Conservation (phyloP, 2,113 vertebrate genomes). For the Psophia crepitans region DNA sequence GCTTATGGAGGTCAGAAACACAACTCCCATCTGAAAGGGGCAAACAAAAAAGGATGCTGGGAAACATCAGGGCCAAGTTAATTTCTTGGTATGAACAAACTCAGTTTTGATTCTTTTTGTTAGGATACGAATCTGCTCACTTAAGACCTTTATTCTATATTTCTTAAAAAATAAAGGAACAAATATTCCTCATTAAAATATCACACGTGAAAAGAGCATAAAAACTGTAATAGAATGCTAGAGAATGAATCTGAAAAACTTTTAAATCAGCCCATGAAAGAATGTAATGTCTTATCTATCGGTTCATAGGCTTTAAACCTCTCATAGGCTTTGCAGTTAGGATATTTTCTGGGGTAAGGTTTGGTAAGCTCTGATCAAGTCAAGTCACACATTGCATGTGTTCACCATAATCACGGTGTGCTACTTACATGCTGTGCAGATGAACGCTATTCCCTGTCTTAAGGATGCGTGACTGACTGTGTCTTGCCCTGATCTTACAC, state of each 20-base stretch:
- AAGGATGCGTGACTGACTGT: accelerated
- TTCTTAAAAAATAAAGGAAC: not conserved
- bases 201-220: not conserved
- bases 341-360: not conserved
- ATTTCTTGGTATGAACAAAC: not conserved
- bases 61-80: not conserved
- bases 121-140: not conserved
- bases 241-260: not conserved
- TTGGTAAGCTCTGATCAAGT: not conserved
- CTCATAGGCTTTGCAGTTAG: not conserved
- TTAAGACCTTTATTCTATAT: not conserved
- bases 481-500: not conserved
- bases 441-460: not conserved
- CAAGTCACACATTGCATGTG: not conserved
- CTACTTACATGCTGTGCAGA: not conserved
- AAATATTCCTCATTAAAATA: not conserved
- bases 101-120: not conserved
- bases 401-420: not conserved
- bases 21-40: not conserved
- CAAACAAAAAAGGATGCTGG: not conserved
- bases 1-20: not conserved
- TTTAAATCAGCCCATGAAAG: not conserved
- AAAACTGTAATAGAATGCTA: not conserved
- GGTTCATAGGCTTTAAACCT: not conserved
- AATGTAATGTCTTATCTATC: not conserved